Evolutionary conservation across 1,140 invertebrate genomes (phyloP), one percentile per base, ranked within the genome.

Genomic region (Drosophila guanche): DNA sequence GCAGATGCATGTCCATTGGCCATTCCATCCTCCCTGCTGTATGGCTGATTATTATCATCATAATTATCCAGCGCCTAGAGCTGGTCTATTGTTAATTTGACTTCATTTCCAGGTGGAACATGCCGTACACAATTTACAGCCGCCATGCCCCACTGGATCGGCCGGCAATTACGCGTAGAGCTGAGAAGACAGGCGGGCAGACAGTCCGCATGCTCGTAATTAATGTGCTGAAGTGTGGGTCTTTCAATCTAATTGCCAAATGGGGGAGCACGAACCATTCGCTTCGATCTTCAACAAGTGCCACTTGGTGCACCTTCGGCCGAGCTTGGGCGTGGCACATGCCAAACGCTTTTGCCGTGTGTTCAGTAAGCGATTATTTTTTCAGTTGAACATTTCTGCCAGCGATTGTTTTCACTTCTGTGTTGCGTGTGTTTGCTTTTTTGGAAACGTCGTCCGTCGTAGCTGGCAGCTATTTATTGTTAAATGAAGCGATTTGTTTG

Each of bases 401-500:
- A 52, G 62, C 61, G 77, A 86, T 85, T 80, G 81, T 86, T 85
- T 80, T 80, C 48, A 76, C 65, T 76, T 51, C 37, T 29, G 41
- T 61, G 16, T 20, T 20, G 8, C 20, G 20, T 29, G 40, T 71
- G 56, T 56, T 74, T 77, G 68, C 66, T 76, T 63, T 78, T 76
- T 75, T 53, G 29, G 46, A 76, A 56, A 1, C 16, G 16, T 20
- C 16, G 16, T 20, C 16, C 70, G 58, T 68, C 48, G 69, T 56
- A 46, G 79, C 83, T 81, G 66, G 42, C 83, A 88, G 83, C 83
- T 86, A 88, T 86, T 88, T 88, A 88, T 88, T 83, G 83, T 88
- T 88, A 88, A 88, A 88, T 88, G 83, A 88, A 88, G 83, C 84
- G 83, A 79, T 88, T 88, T 88, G 83, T 88, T 88, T 88, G 83